A percentile compares a stretch with the other conserved stretches of the same genome.
Conservation (phyloP, 2,113 vertebrate genomes). For the Alligator mississippiensis region DNA sequence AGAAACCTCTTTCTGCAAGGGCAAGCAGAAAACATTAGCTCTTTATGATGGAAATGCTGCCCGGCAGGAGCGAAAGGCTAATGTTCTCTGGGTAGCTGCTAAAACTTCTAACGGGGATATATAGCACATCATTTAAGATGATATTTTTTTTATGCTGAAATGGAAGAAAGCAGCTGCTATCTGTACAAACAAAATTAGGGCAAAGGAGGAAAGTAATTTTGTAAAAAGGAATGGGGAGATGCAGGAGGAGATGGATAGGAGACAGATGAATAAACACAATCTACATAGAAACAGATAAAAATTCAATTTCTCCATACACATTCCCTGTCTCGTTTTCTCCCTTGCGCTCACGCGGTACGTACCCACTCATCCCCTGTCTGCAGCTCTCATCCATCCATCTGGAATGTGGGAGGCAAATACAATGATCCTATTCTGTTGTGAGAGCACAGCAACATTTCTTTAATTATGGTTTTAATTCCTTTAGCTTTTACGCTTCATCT, state of each 20-base stretch:
- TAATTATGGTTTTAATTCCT: neutral
- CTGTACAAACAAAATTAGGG: conserved; percentile 74
- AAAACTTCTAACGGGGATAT: neutral
- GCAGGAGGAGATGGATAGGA: conserved; percentile 70
- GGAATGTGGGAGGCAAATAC: conserved; percentile 77
- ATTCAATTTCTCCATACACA: conserved; percentile 65
- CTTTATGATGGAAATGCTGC: neutral
- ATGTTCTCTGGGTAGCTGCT: neutral
- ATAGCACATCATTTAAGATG: conserved; percentile 41
- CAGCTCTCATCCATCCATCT: conserved; percentile 72
- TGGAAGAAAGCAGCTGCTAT: conserved; percentile 69
- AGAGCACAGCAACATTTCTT: conserved; percentile 17
- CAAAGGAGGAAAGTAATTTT: conserved; percentile 73
- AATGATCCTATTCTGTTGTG: conserved; percentile 54
- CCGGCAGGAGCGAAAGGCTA: neutral
- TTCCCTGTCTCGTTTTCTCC: conserved; percentile 58
- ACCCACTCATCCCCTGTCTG: conserved; percentile 17
- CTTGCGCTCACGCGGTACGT: conserved; percentile 61
- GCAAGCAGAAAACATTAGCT: accelerated
- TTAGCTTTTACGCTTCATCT: accelerated
- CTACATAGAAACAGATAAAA: conserved; percentile 61
- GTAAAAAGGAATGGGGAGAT: conserved; percentile 63
- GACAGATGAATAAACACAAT: conserved; percentile 76
- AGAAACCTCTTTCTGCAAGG: neutral
- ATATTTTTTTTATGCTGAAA: neutral